These are phyloP conservation scores for Drosophila azteca DNA, from an alignment of 1,140 invertebrate genomes.

Conservation along the genomic window DNA sequence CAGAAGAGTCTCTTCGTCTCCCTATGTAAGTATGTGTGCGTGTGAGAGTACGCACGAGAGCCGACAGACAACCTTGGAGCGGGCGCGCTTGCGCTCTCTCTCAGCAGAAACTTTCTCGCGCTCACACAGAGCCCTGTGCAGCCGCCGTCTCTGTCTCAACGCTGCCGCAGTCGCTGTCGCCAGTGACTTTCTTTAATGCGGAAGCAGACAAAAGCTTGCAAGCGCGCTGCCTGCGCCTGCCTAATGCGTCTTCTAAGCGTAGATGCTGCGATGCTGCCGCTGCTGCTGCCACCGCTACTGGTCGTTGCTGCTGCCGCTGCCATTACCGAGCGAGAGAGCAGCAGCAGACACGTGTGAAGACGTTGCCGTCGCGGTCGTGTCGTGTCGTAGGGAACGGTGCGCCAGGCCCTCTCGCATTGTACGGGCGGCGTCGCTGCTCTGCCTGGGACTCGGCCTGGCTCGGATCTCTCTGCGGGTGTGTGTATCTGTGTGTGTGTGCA, in stretches of 20 bases:
- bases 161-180: slow-evolving; percentile 28
- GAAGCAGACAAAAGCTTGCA: slow-evolving; percentile 68
- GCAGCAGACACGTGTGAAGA: slow-evolving; percentile 49
- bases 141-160: slow-evolving; percentile 22
- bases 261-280: slow-evolving; percentile 29
- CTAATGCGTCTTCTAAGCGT: slow-evolving; percentile 68
- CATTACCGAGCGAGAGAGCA: slow-evolving; percentile 20
- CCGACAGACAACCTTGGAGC: slow-evolving; percentile 63
- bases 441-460: not conserved
- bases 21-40: slow-evolving; percentile 7
- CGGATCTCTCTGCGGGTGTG: slow-evolving; percentile 10
- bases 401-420: slow-evolving; percentile 46
- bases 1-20: slow-evolving; percentile 15
- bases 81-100: slow-evolving; percentile 41
- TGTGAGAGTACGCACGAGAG: slow-evolving; percentile 28
- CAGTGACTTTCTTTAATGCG: slow-evolving; percentile 77
- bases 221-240: slow-evolving; percentile 53
- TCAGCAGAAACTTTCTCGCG: slow-evolving; percentile 68
- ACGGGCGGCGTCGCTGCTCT: slow-evolving; percentile 23
- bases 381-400: slow-evolving; percentile 33
- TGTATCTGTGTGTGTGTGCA: slow-evolving; percentile 61
- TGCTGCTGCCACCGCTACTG: not conserved
- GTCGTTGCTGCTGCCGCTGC: slow-evolving; percentile 13
- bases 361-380: slow-evolving; percentile 18
- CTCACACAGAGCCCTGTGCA: slow-evolving; percentile 43